A percentile compares a stretch with the other conserved stretches of the same genome.
Evolutionary conservation across 2,888 invertebrate species (phyloP).

Genomic region (Cheilosia impressa): DNA sequence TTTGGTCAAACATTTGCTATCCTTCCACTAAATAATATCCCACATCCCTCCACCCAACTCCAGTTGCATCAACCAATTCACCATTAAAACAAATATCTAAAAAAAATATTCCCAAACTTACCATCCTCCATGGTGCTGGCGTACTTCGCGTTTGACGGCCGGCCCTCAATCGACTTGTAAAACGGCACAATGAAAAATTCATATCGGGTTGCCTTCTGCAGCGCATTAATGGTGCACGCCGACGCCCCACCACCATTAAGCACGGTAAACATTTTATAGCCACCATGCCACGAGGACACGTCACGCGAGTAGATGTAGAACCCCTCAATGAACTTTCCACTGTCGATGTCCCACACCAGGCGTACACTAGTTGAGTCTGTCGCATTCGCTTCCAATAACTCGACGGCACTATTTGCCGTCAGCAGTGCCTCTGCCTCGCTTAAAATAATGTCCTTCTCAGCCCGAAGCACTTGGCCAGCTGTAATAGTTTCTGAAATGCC

Average conservation of each 20-base stretch:
- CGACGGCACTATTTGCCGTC: conserved; percentile 89
- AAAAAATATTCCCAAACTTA: conserved; percentile 83
- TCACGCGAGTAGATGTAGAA: conserved; percentile 91
- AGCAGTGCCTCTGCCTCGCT: conserved; percentile 89
- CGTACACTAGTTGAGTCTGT: conserved; percentile 93
- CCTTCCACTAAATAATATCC: no score
- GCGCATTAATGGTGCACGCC: conserved; percentile 90
- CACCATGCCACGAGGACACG: conserved; percentile 80
- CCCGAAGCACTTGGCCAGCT: conserved; percentile 83
- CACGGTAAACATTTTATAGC: conserved; percentile 90
- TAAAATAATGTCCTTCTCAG: conserved; percentile 78
- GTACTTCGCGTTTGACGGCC: conserved; percentile 92
- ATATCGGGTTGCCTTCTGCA: conserved; percentile 93
- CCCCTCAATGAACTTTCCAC: conserved; percentile 91
- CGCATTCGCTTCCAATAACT: conserved; percentile 92
- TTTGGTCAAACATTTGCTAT: no score
- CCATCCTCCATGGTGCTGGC: conserved; percentile 93
- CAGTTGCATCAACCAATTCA: background rate
- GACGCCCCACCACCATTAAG: conserved; percentile 89
- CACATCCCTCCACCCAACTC: no score
- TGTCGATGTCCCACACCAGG: conserved; percentile 92
- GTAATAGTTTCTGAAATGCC: conserved; percentile 90
- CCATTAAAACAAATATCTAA: background rate
- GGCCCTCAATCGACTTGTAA: conserved; percentile 93
- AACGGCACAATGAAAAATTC: conserved; percentile 97